Conservation (phyloP, 64 coral and sea anemone species). For the Cladopsammia gracilis region DNA sequence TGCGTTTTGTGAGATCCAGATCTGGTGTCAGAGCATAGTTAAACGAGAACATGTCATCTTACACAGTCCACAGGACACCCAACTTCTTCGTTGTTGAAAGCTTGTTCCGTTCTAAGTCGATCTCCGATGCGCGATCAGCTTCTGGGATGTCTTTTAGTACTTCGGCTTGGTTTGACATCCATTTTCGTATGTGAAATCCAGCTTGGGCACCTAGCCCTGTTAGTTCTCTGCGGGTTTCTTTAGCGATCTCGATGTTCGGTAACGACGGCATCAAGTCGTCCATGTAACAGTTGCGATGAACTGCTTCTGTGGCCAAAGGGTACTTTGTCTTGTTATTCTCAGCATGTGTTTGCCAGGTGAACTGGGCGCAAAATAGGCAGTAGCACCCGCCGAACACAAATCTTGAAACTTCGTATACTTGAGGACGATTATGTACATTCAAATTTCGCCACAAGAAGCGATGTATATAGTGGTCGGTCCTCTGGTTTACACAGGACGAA, state of each 20-base stretch:
- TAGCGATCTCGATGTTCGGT: constrained; percentile 4
- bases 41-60: neutral
- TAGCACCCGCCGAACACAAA: constrained; percentile 85
- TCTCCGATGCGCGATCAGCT: constrained; percentile 29
- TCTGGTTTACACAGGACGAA: too few species aligned
- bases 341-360: constrained; percentile 70
- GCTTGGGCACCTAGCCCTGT: constrained; percentile 43
- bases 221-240: constrained; percentile 34
- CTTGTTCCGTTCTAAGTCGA: too few species aligned
- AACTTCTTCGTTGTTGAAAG: neutral
- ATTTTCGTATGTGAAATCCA: constrained; percentile 74
- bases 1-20: constrained; percentile 14
- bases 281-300: constrained; percentile 50
- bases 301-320: constrained; percentile 57
- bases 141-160: constrained; percentile 34
- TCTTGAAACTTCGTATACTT: constrained; percentile 55
- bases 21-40: neutral
- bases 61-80: neutral
- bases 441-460: constrained; percentile 73
- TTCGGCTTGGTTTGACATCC: constrained; percentile 73
- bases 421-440: constrained; percentile 15
- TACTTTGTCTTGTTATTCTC: constrained; percentile 42
- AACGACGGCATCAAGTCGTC: constrained; percentile 62
- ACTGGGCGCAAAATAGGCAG: constrained; percentile 82
- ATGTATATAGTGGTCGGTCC: constrained; percentile 77